Conservation (phyloP, 2,797 vertebrate species). For the Lates japonicus region DNA sequence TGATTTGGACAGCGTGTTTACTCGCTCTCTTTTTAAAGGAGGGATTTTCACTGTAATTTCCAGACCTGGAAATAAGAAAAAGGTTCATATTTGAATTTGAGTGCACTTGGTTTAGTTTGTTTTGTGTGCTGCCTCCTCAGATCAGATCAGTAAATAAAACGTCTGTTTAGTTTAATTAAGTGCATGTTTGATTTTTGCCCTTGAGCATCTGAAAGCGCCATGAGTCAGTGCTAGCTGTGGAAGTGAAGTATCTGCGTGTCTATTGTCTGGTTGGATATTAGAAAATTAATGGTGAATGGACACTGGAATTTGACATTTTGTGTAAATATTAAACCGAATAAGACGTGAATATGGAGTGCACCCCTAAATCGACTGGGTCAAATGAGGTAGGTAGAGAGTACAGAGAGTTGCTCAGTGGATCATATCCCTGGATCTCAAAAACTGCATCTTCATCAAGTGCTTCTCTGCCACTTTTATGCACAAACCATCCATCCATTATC, state of each 20-base stretch:
- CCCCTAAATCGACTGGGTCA: background rate
- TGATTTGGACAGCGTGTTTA: conserved; percentile 21
- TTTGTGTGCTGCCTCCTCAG: background rate
- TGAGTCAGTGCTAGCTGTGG: background rate
- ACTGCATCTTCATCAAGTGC: background rate
- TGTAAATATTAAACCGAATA: background rate
- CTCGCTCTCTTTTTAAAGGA: conserved; percentile 9
- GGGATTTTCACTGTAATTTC: background rate
- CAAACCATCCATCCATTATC: no score
- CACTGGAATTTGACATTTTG: background rate
- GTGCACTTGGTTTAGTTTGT: conserved; percentile 5
- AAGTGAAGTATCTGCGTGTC: background rate
- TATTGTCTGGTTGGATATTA: background rate
- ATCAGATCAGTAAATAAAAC: conserved; percentile 3
- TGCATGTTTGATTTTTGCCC: background rate
- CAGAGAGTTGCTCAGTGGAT: background rate
- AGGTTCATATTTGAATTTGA: conserved; percentile 14
- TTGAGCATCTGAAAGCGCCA: conserved; percentile 1
- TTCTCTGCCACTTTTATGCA: no score
- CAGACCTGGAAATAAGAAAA: background rate
- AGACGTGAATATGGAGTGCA: background rate
- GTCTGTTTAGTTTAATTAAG: conserved; percentile 10
- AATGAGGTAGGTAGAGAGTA: background rate
- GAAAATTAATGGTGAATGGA: background rate
- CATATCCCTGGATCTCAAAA: background rate